Evolutionary conservation across 1,140 invertebrate genomes (phyloP), one percentile per base, ranked within the genome.

Genomic region (Eueides isabella): DNA sequence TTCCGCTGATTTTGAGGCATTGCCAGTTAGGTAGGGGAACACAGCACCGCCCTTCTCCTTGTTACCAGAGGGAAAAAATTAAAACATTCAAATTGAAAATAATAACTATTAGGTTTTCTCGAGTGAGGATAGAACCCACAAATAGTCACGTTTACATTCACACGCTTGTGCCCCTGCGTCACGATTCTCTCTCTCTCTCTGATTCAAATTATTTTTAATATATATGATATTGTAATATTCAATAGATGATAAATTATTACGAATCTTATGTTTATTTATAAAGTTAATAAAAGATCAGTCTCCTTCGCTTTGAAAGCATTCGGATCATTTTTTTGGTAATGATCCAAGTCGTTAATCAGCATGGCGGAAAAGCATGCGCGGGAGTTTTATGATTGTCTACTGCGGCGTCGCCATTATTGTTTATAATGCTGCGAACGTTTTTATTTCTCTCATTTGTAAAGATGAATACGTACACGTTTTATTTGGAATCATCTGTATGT

Each of bases 311-410:
- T 61, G 67, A 74, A 61, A 28, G 31, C 48, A 73, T 67, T 69
- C 78, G 77, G 48, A 55, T 55, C n/a, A 55, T 55, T 55, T 55
- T 83, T 66, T 89, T 92, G 88, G 85, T 76, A 48, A 71, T 61
- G 64, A 63, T 87, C 88, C 88, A 92, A 90, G 71, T 84, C 79
- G 80, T 89, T 84, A 88, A 91, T 90, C 84, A 89, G 77, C 80
- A 90, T 90, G 83, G 85, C 82, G 85, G 85, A 87, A 86, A 85
- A 82, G 76, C 71, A 75, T 80, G 82, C 82, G 83, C 84, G 81
- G 79, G 83, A 89, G 83, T 89, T 89, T 89, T 91, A 90, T 84
- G 85, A 86, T 87, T 85, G 78, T 84, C 81, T 79, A 68, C 55
- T 63, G 64, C 55, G 29, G 71, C 68, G 69, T 67, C 71, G 76